phyloP scores from a whole-genome alignment of 2,888 invertebrate species.

The Limnephilus marmoratus region DNA sequence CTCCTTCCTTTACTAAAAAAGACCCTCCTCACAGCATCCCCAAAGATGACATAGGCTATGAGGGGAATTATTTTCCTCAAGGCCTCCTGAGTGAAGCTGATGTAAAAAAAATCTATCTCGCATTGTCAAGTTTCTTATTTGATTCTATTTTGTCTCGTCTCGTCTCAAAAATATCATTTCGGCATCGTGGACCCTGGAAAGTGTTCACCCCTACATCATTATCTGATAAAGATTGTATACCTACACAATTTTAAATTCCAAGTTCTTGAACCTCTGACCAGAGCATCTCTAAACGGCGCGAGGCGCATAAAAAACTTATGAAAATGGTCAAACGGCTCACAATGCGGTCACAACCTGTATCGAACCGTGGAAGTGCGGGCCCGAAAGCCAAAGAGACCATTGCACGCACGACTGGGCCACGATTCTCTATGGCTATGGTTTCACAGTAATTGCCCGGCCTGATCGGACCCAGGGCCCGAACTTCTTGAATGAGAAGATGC shows the following conservation, averaged over 20 bases:
- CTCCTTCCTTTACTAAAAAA: too few relatives aligned
- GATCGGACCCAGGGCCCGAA: slow-evolving; percentile 23
- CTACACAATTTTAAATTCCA: not conserved
- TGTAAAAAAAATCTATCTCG: too few relatives aligned
- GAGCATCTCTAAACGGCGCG: not conserved
- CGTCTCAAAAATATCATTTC: not conserved
- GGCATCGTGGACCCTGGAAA: not conserved
- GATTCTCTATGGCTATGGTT: slow-evolving; percentile 33
- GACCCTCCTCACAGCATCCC: too few relatives aligned
- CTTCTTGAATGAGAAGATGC: not conserved
- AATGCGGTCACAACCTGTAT: slow-evolving; percentile 18
- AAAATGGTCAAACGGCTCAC: not conserved
- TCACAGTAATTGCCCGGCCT: slow-evolving; percentile 16
- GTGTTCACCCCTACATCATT: too few relatives aligned
- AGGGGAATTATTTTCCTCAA: too few relatives aligned
- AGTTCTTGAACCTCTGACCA: not conserved
- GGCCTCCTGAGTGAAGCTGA: too few relatives aligned
- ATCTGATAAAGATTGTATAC: not conserved
- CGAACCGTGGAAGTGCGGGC: slow-evolving; percentile 15
- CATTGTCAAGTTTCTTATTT: too few relatives aligned
- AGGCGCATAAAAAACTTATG: not conserved
- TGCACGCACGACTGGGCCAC: slow-evolving; percentile 37
- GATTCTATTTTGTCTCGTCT: too few relatives aligned
- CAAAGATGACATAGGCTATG: too few relatives aligned
- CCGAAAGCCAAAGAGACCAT: not conserved